phyloP scores from a whole-genome alignment of 2,113 vertebrate species.

The Misgurnus mizolepis region DNA sequence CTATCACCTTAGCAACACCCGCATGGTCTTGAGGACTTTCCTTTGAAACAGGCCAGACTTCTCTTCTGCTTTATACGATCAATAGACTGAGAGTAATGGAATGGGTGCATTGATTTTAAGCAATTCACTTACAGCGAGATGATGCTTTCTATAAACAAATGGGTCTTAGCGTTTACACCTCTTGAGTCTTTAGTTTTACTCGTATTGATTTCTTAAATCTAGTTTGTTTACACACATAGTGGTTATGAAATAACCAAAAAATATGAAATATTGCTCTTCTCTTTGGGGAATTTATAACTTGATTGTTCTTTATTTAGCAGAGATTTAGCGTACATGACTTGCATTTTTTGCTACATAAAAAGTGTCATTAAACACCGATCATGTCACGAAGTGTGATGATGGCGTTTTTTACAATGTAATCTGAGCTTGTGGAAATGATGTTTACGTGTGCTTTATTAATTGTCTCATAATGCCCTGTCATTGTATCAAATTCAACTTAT shows the following conservation, averaged over 20 bases:
- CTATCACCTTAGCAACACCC: conserved; percentile 27
- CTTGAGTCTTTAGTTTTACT: conserved; percentile 4
- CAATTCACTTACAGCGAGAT: conserved; percentile 43
- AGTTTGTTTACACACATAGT: neutral
- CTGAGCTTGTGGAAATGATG: too few relatives aligned
- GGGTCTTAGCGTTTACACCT: conserved; percentile 22
- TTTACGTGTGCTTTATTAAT: too few relatives aligned
- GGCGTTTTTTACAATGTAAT: too few relatives aligned
- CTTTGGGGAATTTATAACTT: neutral
- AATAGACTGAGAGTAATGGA: conserved; percentile 45
- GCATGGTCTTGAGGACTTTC: conserved; percentile 10
- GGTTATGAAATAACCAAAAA: neutral
- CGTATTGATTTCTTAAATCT: conserved; percentile 10
- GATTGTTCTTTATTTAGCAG: neutral
- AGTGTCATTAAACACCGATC: too few relatives aligned
- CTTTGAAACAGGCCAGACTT: conserved; percentile 13
- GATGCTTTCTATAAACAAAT: conserved; percentile 35
- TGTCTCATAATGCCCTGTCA: too few relatives aligned
- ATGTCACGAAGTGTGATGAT: too few relatives aligned
- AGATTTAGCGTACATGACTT: neutral
- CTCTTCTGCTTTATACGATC: conserved; percentile 30
- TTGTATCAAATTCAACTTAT: too few relatives aligned
- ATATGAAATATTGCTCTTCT: neutral
- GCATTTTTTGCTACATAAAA: neutral
- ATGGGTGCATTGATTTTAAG: conserved; percentile 50